Percentiles rank a stretch among this genome's conserved stretches.
Conservation (phyloP, 2,113 vertebrate genomes). For the Pogonocichla stellata region DNA sequence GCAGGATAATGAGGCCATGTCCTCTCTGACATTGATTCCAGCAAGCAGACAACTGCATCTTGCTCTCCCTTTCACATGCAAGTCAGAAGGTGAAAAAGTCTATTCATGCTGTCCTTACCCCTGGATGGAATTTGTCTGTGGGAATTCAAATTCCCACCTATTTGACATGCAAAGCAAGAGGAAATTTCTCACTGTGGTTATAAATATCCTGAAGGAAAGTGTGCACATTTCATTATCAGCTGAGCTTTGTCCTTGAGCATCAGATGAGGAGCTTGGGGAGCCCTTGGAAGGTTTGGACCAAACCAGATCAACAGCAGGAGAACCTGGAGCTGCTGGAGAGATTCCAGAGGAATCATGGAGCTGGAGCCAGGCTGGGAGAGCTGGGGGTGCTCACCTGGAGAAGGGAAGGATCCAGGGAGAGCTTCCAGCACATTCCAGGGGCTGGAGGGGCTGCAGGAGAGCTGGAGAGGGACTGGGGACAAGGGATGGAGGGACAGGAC, state of each 20-base stretch:
- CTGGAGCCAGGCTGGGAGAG: not conserved
- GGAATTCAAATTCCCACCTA: not conserved
- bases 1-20: not conserved
- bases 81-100: not conserved
- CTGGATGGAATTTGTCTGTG: not conserved
- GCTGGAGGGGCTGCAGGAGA: too few species aligned
- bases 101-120: not conserved
- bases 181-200: not conserved
- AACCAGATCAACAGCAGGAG: not conserved
- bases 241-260: not conserved
- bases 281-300: accelerated
- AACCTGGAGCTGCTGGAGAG: not conserved
- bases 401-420: too few species aligned
- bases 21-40: not conserved
- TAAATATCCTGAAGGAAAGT: not conserved
- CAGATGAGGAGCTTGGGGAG: not conserved
- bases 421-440: not conserved
- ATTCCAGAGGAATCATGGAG: not conserved
- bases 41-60: not conserved
- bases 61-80: not conserved
- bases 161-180: not conserved
- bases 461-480: too few species aligned
- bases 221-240: not conserved
- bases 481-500: not conserved
- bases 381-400: too few species aligned